Evolutionary conservation across 2,113 vertebrate genomes (phyloP).

Genomic region (Rhea americana): DNA sequence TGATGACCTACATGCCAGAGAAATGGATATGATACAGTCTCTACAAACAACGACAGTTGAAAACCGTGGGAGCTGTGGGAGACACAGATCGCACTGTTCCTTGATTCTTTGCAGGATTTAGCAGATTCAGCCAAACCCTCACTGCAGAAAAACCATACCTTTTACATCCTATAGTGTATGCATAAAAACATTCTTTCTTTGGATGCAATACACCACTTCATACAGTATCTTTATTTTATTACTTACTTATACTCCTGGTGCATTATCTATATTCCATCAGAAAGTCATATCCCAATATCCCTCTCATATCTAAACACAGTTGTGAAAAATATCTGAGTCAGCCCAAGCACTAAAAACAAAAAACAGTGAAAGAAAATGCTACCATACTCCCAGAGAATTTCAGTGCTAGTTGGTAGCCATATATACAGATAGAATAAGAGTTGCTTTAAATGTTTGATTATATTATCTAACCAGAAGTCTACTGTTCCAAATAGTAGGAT

Average conservation of each 20-base stretch:
- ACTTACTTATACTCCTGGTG: background rate
- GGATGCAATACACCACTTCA: background rate
- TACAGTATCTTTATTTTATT: background rate
- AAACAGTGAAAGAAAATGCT: background rate
- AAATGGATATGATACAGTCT: accelerated
- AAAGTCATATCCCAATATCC: background rate
- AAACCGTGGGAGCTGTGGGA: background rate
- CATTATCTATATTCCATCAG: background rate
- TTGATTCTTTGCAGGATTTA: background rate
- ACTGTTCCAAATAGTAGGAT: background rate
- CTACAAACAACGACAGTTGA: background rate
- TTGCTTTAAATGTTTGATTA: background rate
- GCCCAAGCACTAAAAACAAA: background rate
- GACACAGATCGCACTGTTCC: background rate
- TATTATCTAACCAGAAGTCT: background rate
- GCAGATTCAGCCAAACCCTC: background rate
- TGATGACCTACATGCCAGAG: background rate
- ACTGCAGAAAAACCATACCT: background rate
- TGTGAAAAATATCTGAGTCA: background rate
- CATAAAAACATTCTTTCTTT: background rate
- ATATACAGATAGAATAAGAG: background rate
- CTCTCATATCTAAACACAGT: background rate
- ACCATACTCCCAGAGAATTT: background rate
- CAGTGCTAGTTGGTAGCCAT: background rate
- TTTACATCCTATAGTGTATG: background rate